A percentile compares a stretch with the other conserved stretches of the same genome.
phyloP scores from a whole-genome alignment of 2,888 invertebrate species.

The Psylliodes chrysocephalus region DNA sequence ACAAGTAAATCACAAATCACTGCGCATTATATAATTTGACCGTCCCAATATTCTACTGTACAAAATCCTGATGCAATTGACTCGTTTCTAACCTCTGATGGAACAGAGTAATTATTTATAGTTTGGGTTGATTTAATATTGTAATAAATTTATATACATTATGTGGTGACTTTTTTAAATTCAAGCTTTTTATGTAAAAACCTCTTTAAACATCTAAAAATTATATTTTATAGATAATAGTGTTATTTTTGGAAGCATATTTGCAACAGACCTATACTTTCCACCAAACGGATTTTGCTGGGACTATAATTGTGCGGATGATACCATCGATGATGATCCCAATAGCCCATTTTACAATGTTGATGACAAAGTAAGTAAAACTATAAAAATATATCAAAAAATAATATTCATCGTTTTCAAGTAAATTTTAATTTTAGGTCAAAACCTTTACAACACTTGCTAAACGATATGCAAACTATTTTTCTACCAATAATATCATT shows the following conservation, averaged over 20 bases:
- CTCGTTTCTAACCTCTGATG: too few relatives aligned
- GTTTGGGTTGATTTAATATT: too few relatives aligned
- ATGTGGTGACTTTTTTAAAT: too few relatives aligned
- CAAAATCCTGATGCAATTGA: too few relatives aligned
- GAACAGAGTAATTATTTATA: too few relatives aligned
- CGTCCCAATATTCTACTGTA: too few relatives aligned
- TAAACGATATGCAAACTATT: conserved; percentile 66
- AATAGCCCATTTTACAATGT: conserved; percentile 74
- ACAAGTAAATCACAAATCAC: too few relatives aligned
- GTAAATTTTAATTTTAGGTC: conserved; percentile 31
- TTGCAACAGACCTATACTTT: conserved; percentile 58
- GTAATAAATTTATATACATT: too few relatives aligned
- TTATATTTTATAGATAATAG: conserved; percentile 55
- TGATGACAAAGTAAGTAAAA: conserved; percentile 66
- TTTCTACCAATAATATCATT: conserved; percentile 69
- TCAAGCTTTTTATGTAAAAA: too few relatives aligned
- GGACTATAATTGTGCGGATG: conserved; percentile 68
- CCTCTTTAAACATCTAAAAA: too few relatives aligned
- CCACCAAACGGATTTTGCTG: conserved; percentile 73
- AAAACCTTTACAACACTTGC: conserved; percentile 50
- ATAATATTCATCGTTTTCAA: not conserved
- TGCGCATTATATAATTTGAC: too few relatives aligned
- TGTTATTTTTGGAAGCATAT: conserved; percentile 44
- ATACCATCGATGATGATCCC: conserved; percentile 73
- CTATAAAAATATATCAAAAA: not conserved